Conservation (phyloP, 2,888 invertebrate species). For the Horisme vitalbata region DNA sequence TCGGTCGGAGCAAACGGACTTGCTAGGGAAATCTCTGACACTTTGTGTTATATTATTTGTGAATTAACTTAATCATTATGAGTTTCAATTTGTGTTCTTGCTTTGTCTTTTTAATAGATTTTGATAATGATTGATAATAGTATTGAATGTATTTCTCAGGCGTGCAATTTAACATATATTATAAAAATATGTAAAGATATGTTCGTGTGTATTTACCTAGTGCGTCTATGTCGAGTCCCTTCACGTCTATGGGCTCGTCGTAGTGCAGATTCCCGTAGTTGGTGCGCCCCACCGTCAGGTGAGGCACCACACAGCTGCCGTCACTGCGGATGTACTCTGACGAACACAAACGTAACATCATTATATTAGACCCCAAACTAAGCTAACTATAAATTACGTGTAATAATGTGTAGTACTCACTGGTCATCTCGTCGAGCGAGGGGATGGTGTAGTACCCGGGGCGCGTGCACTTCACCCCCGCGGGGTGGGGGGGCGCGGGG, state of each 20-base stretch:
- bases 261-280: constrained; percentile 96
- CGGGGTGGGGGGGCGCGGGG: constrained; percentile 82
- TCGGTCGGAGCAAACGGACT: too few species aligned
- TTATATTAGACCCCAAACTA: too few species aligned
- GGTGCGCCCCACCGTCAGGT: constrained; percentile 93
- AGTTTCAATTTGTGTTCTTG: too few species aligned
- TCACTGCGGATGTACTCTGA: constrained; percentile 86
- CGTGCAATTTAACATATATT: too few species aligned
- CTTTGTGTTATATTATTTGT: too few species aligned
- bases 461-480: constrained; percentile 89
- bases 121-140: too few species aligned
- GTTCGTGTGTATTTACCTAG: constrained; percentile 84
- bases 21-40: too few species aligned
- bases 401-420: constrained; percentile 46
- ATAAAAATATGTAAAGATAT: too few species aligned
- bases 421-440: constrained; percentile 88
- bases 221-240: constrained; percentile 93
- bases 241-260: constrained; percentile 91
- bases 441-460: constrained; percentile 97
- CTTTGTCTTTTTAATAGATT: too few species aligned
- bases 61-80: too few species aligned
- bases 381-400: not conserved
- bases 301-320: constrained; percentile 91
- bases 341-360: too few species aligned
- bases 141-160: too few species aligned